A percentile compares a stretch with the other conserved stretches of the same genome.
These are phyloP conservation scores for Argyrosomus regius DNA, from an alignment of 2,797 vertebrate species.

Conservation along the genomic window DNA sequence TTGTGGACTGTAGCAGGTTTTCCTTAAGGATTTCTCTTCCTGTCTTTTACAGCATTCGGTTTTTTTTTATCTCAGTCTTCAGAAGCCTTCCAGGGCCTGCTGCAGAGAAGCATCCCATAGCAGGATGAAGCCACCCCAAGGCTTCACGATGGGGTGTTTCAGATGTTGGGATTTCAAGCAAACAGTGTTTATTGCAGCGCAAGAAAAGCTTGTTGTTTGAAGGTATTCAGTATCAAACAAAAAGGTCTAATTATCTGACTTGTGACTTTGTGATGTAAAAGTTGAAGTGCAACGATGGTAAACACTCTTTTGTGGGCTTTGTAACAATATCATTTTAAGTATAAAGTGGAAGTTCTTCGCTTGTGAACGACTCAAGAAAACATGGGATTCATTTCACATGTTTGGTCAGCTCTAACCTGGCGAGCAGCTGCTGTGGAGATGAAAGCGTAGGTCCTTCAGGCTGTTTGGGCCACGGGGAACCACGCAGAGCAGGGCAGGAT, in stretches of 20 bases:
- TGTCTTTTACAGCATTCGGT: background rate
- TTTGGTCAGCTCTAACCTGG: conserved; percentile 63
- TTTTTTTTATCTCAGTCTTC: background rate
- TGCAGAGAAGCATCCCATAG: conserved; percentile 14
- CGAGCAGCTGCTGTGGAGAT: conserved; percentile 68
- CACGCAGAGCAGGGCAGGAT: conserved; percentile 46
- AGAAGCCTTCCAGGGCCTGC: background rate
- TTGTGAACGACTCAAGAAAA: conserved; percentile 23
- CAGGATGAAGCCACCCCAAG: background rate
- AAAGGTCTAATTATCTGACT: conserved; percentile 7
- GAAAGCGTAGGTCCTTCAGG: conserved; percentile 57
- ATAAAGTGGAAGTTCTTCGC: background rate
- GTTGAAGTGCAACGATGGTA: background rate
- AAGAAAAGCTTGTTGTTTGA: background rate
- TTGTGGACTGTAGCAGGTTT: conserved; percentile 4
- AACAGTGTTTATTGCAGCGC: background rate
- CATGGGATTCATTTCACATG: conserved; percentile 62
- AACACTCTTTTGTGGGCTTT: background rate
- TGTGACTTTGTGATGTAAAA: background rate
- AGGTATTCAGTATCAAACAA: background rate
- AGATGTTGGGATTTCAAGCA: conserved; percentile 1
- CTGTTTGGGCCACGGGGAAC: conserved; percentile 54
- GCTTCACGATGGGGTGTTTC: background rate
- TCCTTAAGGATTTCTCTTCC: background rate
- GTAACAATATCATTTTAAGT: background rate